Evolutionary conservation across 2,113 vertebrate genomes (phyloP), one percentile per base, ranked within the genome.

Genomic region (Psophia crepitans): DNA sequence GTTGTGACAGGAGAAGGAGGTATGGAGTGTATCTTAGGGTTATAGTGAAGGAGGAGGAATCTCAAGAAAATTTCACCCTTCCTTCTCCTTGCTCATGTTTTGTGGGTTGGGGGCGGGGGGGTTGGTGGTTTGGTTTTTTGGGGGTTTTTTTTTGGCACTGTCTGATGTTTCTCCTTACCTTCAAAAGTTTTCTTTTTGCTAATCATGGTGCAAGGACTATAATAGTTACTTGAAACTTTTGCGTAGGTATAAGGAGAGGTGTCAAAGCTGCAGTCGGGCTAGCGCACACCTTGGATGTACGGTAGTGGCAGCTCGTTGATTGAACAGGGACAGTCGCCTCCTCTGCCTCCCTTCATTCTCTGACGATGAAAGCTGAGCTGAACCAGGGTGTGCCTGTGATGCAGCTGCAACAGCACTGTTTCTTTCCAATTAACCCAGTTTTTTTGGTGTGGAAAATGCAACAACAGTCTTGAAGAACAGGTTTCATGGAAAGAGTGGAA

Each of bases 371-470:
- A 65, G 32, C 57, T 12, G 41, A 28, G 24, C 28, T 60, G 56
- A 65, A 41, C 5, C 8, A 14, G 49, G 43, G 23, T 0, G 0
- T 60, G 12, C 15, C 17, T 43, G 14, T 83, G 27, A 8, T 1
- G 3, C 24, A 41, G 16, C 35, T 63, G 56, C 74, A 60, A 4
- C 53, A 60, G 39, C 12, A 5, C 19, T 39, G 15, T 4, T 49
- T 76, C 32, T 33, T 84, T 28, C 27, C 60, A 28, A 46, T 60
- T 54, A 66, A 69, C 39, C 20, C 4, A 48, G 30, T 30, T 35
- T 81, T 91, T 74, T 15, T 22, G 26, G 14, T 22, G 13, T 57
- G 41, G 51, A 35, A 71, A 53, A 88, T 28, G 19, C 58, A 85
- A 46, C 35, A 16, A 15, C 37, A 23, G 79, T 30, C 41, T 71